Percentiles rank a stretch among this genome's conserved stretches.
These are phyloP conservation scores for Stramonita haemastoma DNA, from an alignment of 2,888 invertebrate genomes.

Conservation along the genomic window DNA sequence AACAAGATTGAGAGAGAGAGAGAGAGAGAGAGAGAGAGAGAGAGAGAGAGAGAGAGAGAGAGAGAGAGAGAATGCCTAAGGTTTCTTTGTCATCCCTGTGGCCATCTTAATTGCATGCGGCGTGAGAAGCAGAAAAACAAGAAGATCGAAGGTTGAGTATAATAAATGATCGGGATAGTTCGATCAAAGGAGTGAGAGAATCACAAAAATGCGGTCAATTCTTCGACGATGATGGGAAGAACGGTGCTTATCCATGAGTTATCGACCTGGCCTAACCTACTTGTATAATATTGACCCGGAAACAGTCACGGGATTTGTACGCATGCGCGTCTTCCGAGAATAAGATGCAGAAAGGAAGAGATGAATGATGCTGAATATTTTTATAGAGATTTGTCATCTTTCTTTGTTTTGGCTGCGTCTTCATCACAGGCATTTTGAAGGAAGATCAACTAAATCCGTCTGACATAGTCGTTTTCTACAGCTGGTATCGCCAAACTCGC, in stretches of 20 bases:
- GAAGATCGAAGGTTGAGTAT: not conserved
- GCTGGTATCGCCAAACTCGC: not conserved
- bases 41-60: no score
- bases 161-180: not conserved
- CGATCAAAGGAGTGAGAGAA: not conserved
- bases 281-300: slow-evolving; percentile 25
- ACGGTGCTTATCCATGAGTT: not conserved
- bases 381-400: slow-evolving; percentile 27
- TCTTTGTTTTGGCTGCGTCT: not conserved
- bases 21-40: slow-evolving; percentile 21
- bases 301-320: not conserved
- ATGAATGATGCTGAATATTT: slow-evolving; percentile 35
- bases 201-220: not conserved
- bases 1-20: slow-evolving; percentile 9
- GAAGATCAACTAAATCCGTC: not conserved
- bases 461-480: not conserved
- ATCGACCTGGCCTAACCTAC: not conserved
- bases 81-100: no score
- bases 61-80: no score
- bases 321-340: not conserved
- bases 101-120: not conserved
- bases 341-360: not conserved
- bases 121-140: not conserved
- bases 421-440: not conserved
- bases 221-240: not conserved